Evolutionary conservation across 2,797 vertebrate species (phyloP).

Genomic region (Coregonus suidteri): DNA sequence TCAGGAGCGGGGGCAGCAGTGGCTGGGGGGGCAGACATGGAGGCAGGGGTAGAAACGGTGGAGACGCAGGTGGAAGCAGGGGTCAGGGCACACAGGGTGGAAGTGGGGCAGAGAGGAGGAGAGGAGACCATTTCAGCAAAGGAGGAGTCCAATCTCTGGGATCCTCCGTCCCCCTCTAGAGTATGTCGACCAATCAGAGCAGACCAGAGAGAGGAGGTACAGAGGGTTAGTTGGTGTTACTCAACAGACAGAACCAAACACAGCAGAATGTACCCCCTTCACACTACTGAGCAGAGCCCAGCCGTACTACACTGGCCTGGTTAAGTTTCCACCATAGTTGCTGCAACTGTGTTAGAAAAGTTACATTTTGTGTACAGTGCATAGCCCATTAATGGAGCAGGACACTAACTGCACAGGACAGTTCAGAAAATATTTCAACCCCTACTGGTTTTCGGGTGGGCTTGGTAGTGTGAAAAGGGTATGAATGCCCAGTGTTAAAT

Average conservation of each 20-base stretch:
- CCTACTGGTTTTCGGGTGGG: not conserved
- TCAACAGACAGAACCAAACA: constrained; percentile 8
- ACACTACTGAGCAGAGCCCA: not conserved
- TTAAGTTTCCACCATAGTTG: not conserved
- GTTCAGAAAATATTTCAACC: not conserved
- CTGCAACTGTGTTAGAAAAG: not conserved
- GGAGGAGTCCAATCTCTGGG: constrained; percentile 63
- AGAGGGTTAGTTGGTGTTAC: constrained; percentile 50
- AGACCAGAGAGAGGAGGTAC: constrained; percentile 33
- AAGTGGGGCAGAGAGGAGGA: constrained; percentile 49
- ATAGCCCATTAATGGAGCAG: no score
- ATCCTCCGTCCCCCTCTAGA: constrained; percentile 71
- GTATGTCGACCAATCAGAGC: constrained; percentile 30
- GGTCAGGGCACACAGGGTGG: constrained; percentile 46
- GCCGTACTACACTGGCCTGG: not conserved
- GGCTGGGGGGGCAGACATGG: constrained; percentile 58
- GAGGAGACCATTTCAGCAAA: constrained; percentile 64
- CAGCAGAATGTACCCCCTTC: not conserved
- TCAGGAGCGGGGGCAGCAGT: constrained; percentile 44
- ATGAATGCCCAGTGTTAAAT: not conserved
- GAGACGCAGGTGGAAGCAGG: constrained; percentile 53
- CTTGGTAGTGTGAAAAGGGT: not conserved
- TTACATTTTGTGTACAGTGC: not conserved
- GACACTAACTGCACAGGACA: not conserved
- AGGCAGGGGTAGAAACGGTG: constrained; percentile 61